A percentile compares a stretch with the other conserved stretches of the same genome.
Evolutionary conservation across 37 sponge, comb jelly and placozoan genomes (phyloP).

Genomic region (Agelas oroides): DNA sequence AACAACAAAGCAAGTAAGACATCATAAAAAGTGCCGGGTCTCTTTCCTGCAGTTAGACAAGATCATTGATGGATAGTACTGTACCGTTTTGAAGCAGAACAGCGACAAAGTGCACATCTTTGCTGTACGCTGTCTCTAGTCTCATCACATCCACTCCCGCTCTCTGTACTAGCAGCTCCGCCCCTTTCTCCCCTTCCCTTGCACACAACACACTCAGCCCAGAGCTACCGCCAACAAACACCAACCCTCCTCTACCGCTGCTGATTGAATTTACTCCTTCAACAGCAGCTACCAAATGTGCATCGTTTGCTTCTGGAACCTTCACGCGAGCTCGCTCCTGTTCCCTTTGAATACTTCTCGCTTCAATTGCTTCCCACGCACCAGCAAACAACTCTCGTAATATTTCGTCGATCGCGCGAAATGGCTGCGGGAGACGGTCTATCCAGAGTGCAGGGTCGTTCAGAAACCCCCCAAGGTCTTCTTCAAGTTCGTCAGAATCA

Average conservation of each 20-base stretch:
- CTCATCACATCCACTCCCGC: not conserved
- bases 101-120: not conserved
- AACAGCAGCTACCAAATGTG: too few species aligned
- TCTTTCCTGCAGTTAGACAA: too few species aligned
- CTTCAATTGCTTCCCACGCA: slow-evolving; percentile 42
- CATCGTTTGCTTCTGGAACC: slow-evolving; percentile 11
- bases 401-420: slow-evolving; percentile 55
- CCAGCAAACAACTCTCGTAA: slow-evolving; percentile 49
- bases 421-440: slow-evolving; percentile 78
- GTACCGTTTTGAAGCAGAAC: not conserved
- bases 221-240: not conserved
- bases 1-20: too few species aligned
- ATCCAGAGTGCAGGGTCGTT: slow-evolving; percentile 70
- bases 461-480: slow-evolving; percentile 47
- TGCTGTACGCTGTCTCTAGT: not conserved
- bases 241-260: not conserved
- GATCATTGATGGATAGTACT: too few species aligned
- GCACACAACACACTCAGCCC: not conserved
- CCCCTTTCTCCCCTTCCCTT: not conserved
- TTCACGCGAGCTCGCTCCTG: slow-evolving; percentile 21
- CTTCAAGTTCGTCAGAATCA: slow-evolving; percentile 3
- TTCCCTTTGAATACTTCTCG: slow-evolving; percentile 11
- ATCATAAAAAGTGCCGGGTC: too few species aligned
- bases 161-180: not conserved
- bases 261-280: not conserved